Evolutionary conservation across 2,797 vertebrate species (phyloP), one percentile per base, ranked within the genome.

Genomic region (Rhinella marina): DNA sequence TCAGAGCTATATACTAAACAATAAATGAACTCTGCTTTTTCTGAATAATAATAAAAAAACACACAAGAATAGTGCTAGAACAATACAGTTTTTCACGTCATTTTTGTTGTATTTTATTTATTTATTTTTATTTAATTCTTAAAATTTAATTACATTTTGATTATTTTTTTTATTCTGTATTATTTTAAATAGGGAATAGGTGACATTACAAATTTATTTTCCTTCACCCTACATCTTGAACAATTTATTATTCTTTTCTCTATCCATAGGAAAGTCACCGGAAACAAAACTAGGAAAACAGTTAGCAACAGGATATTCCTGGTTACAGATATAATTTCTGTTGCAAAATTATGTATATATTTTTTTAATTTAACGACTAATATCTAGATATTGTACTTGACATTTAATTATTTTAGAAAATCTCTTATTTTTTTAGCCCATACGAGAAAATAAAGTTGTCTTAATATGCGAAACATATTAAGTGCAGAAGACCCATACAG

Each of bases 401-500:
- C 83, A n/a, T 64, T 76, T 85, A 48, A n/a, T 27, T 59, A 48
- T 64, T 66, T 81, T 64, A n/a, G 82, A 56, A 64, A 72, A 82
- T 52, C 75, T 81, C n/a, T 48, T 84, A 68, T 29, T 77, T 56
- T 41, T 86, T 76, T 54, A 21, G 17, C 19, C 76, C 25, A 61
- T 56, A 29, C 27, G 50, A 91, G 86, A 91, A 89, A 92, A 93
- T 91, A 93, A 94, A 95, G 93, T 95, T 95, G 91, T 92, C 93
- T 85, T 94, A 93, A 96, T 94, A 94, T 92, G 92, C 92, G 92
- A 92, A 93, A 90, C 93, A 92, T 95, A 95, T 95, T 93, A 94
- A 95, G 94, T 95, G 94, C 93, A 93, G 91, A 94, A 93, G 93
- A 94, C 93, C 94, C 93, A 93, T 92, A 93, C 92, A 95, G 95